Base-by-base conservation (phyloP, 92 coral and sea anemone species). In the Epizoanthus scotinus region DNA sequence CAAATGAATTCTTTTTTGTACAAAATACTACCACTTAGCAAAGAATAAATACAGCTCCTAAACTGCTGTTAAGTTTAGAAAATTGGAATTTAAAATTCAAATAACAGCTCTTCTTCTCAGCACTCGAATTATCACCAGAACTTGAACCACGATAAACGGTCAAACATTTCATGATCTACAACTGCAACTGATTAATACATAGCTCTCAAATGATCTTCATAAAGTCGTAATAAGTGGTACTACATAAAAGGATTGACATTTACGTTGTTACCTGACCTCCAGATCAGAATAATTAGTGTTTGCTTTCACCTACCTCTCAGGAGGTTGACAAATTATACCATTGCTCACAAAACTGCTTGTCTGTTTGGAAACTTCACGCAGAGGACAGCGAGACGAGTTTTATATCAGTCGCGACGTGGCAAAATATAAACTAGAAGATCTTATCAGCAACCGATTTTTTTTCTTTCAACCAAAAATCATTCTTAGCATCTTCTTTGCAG, bases 331-430 rank as follows among this genome's bases (percentile, higher is more conserved):
- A 36, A 19, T 20, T 57, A 27, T 36, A 9, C 27, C 36, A 34
- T 25, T 36, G 29, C 1, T 36, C 19, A 21, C 50, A 38, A 28
- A 13, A 14, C 29, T 18, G 67, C 15, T 3, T 28, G 50, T 18
- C 26, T 59, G 66, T 15, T 40, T 36, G 67, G 28, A 20, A 47
- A 14, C 27, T 21, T 22, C 52, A 20, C 73, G 53, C 27, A 21
- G 66, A 24, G 20, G 52, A 47, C 14, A 47, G 52, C 14, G 34
- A 8, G 22, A 58, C 10, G 27, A 58, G 26, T 57, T 38, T 74
- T 60, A 57, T 59, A 59, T 38, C 66, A 75, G 57, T 75, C 67
- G 40, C 81, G 81, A 75, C 68, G 22, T 53, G 55, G 28, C 22
- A 13, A 58, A 73, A 59, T 75, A 38, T 19, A 59, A 59, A 40